A percentile compares a stretch with the other conserved stretches of the same genome.
Conservation (phyloP, 2,113 vertebrate species). For the Balaenoptera acutorostrata region DNA sequence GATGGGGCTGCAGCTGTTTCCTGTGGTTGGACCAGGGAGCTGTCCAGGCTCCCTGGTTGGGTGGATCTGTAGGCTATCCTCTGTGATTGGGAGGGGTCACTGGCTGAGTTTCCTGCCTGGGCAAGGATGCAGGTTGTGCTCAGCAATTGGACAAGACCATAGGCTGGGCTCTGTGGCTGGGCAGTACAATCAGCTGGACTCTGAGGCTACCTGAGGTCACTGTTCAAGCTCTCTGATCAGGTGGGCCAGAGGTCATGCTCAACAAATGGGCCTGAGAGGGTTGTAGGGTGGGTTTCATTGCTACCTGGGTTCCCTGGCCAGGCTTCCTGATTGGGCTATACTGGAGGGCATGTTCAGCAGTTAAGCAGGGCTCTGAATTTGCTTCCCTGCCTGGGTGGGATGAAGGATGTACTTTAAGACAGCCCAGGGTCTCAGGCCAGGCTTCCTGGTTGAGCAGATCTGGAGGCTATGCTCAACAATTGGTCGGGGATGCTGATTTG, state of each 20-base stretch:
- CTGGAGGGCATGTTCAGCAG: not conserved
- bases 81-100: not conserved
- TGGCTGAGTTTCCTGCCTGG: not conserved
- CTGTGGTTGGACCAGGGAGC: not conserved
- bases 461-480: not conserved
- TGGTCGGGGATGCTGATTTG: not conserved
- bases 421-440: not conserved
- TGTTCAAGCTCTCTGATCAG: not conserved
- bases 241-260: not conserved
- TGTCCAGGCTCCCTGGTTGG: not conserved
- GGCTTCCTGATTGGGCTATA: not conserved
- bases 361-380: not conserved
- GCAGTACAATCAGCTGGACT: not conserved
- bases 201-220: not conserved
- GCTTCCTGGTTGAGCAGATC: not conserved
- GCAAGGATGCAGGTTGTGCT: not conserved
- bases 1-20: not conserved
- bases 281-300: not conserved
- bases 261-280: not conserved
- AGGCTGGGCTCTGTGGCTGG: too few relatives aligned
- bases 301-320: not conserved
- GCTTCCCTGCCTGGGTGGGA: not conserved
- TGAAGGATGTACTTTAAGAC: not conserved
- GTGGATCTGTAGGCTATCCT: not conserved
- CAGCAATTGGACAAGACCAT: not conserved